A percentile compares a stretch with the other conserved stretches of the same genome.
These are phyloP conservation scores for Scomber colias DNA, from an alignment of 2,113 vertebrate species.

Conservation along the genomic window DNA sequence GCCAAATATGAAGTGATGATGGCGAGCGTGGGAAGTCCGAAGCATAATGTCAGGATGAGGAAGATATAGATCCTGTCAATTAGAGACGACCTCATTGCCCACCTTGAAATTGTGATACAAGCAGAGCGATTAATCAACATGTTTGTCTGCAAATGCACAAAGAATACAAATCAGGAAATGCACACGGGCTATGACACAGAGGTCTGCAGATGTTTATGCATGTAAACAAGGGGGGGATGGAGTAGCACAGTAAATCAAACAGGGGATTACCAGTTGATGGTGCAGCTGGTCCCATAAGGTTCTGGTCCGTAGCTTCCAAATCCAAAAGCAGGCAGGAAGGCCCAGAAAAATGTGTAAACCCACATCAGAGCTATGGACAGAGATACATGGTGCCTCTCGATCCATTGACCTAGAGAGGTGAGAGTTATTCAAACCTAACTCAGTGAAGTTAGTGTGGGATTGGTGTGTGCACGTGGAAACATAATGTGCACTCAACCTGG, in stretches of 20 bases:
- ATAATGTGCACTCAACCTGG: not conserved
- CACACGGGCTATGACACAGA: not conserved
- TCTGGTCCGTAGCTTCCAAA: constrained; percentile 76
- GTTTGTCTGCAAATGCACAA: constrained; percentile 9
- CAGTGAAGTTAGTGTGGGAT: not conserved
- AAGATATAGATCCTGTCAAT: constrained; percentile 63
- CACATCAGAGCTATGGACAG: constrained; percentile 58
- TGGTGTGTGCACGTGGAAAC: not conserved
- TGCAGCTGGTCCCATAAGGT: constrained; percentile 75
- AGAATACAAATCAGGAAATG: constrained; percentile 3
- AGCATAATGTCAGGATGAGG: constrained; percentile 65
- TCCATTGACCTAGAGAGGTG: constrained; percentile 66
- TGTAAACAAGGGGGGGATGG: not conserved
- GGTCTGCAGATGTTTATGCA: not conserved
- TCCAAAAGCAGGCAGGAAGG: constrained; percentile 66
- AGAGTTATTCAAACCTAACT: not conserved
- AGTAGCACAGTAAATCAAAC: not conserved
- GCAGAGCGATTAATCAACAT: not conserved
- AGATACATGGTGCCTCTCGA: constrained; percentile 60
- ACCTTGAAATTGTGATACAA: constrained; percentile 57
- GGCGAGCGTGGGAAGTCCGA: constrained; percentile 56
- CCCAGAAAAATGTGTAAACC: constrained; percentile 70
- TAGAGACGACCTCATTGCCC: constrained; percentile 59
- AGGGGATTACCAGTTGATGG: constrained; percentile 68
- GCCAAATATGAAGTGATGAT: constrained; percentile 65